Evolutionary conservation across 1,140 invertebrate genomes (phyloP), one percentile per base, ranked within the genome.

Genomic region (Drosophila neocordata): DNA sequence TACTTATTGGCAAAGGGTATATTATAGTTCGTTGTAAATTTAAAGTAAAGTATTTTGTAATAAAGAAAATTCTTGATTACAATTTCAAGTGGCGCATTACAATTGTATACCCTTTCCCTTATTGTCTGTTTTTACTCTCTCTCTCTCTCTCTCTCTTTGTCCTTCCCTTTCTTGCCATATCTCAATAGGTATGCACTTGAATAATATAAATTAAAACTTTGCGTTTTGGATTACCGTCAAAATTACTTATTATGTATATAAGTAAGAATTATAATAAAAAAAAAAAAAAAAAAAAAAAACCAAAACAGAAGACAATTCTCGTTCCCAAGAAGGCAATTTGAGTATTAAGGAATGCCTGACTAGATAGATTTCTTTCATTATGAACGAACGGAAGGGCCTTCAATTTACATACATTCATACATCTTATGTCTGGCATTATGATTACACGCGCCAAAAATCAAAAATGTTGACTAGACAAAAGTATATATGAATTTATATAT

Each of bases 271-370:
- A n/a, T n/a, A n/a, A n/a, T n/a, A n/a, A n/a, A n/a, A n/a, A n/a
- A n/a, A n/a, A n/a, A n/a, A n/a, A n/a, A n/a, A n/a, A n/a, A n/a
- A n/a, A n/a, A n/a, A n/a, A n/a, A n/a, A n/a, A n/a, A n/a, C n/a
- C n/a, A 22, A 7, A 51, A 37, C 44, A 37, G n/a, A 66, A 41
- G 62, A 65, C 68, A 74, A 58, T 55, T 34, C 52, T 24, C 57
- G 60, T 80, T 85, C 80, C 37, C 63, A 69, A 70, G 81, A 80
- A 85, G 15, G 60, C 52, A 80, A 84, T 64, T 62, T 67, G 80
- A 84, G 81, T 52, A 65, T 24, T 9, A 35, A 63, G 77, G 80
- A 83, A 84, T 84, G 72, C 61, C 72, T 74, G 72, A 67, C 62
- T 61, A 13, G 22, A 34, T 44, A 12, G 8, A 65, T 66, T 73